A percentile compares a stretch with the other conserved stretches of the same genome.
These are phyloP conservation scores for Calyptomena viridis DNA, from an alignment of 2,113 vertebrate species.

Conservation along the genomic window DNA sequence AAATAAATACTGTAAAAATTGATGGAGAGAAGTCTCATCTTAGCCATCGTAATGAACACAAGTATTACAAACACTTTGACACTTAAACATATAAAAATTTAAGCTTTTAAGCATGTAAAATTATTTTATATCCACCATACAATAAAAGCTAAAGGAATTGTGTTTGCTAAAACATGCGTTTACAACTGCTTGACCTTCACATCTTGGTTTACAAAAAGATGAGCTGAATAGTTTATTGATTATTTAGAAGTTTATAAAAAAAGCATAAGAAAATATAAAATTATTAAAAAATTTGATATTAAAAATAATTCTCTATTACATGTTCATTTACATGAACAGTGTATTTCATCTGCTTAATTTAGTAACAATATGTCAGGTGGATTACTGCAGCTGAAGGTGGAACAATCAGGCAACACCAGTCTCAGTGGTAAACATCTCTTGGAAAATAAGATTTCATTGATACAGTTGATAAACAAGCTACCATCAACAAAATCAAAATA, in stretches of 20 bases:
- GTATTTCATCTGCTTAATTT: background rate
- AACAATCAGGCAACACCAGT: background rate
- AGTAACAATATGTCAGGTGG: background rate
- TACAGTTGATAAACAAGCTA: slow-evolving; percentile 1
- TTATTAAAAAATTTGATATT: background rate
- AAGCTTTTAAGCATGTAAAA: background rate
- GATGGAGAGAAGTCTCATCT: background rate
- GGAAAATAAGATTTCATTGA: background rate
- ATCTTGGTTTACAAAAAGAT: background rate
- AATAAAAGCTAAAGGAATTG: background rate
- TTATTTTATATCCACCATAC: background rate
- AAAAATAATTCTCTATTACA: background rate
- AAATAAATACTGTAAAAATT: background rate
- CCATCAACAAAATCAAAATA: background rate
- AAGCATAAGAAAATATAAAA: background rate
- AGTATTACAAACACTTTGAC: background rate
- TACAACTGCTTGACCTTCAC: background rate
- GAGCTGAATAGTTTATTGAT: background rate
- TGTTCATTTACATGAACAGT: background rate
- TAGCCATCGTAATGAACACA: background rate
- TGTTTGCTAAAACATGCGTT: background rate
- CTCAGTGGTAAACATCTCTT: background rate
- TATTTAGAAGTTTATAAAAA: background rate
- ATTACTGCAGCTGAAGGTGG: background rate
- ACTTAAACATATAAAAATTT: background rate